Base-by-base conservation (phyloP, 2,888 invertebrate genomes). In the Mechanitis mazaeus region DNA sequence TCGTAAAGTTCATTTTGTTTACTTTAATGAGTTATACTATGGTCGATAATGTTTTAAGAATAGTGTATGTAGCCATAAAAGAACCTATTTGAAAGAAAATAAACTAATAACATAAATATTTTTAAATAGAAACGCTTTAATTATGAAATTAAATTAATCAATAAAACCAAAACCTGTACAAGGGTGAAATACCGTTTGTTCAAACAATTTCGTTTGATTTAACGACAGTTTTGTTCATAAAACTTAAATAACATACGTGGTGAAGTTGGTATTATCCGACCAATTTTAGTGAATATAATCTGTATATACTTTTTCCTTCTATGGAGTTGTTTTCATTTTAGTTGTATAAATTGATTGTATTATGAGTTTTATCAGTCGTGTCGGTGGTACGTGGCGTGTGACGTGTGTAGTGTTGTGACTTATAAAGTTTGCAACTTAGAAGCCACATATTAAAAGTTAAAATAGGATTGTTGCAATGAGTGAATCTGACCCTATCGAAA, bases 321-420 rank as follows among this genome's bases (percentile, higher is more conserved):
- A 64, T 66, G 63, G 69, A 69, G 71, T 69, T 76, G 75, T 75
- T 77, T 76, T 75, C 72, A 75, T 73, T 76, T 71, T 68, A 70
- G 77, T 67, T 62, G 71, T 66, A 68, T 79, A 74, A 60, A 66
- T 60, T 56, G 45, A 55, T 45, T 63, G 56, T 58, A 54, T 50
- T 54, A 20, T 60, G 59, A 75, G 79, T 50, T 31, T 84, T 87
- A 87, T 85, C 84, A 82, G 71, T 71, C 75, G 64, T 61, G 78
- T 81, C 76, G 77, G 78, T 77, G 72, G 76, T 84, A 88, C 88
- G 88, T 88, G 89, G 89, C 87, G 42, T 75, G 74, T 86, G 81
- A 83, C 80, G 79, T 66, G 61, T 60, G 63, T 54, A 56, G 55
- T 69, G 59, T 63, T 59, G 59, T 59, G 61, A 63, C 60, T 60